Conservation (phyloP, 2,113 vertebrate species). For the Megaptera novaeangliae region DNA sequence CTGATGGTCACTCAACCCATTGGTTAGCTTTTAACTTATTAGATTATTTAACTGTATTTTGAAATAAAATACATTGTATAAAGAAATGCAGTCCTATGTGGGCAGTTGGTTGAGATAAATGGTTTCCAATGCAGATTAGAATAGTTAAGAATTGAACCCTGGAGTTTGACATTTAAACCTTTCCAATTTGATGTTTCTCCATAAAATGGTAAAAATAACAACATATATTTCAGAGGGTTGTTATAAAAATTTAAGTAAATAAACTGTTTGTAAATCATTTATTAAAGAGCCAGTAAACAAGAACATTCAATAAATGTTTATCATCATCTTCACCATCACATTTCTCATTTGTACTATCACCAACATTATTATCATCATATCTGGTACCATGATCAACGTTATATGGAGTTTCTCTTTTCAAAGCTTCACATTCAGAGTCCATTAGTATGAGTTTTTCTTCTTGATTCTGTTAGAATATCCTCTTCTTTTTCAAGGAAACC, state of each 20-base stretch:
- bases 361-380: not conserved
- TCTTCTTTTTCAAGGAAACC: not conserved
- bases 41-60: not conserved
- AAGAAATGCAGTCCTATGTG: not conserved
- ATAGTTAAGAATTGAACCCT: not conserved
- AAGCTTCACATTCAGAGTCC: not conserved
- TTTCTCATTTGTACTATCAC: not conserved
- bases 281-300: not conserved
- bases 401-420: not conserved
- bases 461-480: not conserved
- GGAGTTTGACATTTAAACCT: not conserved
- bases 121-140: not conserved
- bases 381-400: not conserved
- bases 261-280: not conserved
- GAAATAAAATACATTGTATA: not conserved
- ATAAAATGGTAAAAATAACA: not conserved
- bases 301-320: not conserved
- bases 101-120: not conserved
- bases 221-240: not conserved
- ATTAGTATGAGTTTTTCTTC: not conserved
- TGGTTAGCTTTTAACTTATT: not conserved
- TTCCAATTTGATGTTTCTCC: not conserved
- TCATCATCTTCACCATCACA: not conserved
- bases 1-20: not conserved
- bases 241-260: not conserved